Base-by-base conservation (phyloP, 2,797 vertebrate species). In the Ptychadena robeensis region DNA sequence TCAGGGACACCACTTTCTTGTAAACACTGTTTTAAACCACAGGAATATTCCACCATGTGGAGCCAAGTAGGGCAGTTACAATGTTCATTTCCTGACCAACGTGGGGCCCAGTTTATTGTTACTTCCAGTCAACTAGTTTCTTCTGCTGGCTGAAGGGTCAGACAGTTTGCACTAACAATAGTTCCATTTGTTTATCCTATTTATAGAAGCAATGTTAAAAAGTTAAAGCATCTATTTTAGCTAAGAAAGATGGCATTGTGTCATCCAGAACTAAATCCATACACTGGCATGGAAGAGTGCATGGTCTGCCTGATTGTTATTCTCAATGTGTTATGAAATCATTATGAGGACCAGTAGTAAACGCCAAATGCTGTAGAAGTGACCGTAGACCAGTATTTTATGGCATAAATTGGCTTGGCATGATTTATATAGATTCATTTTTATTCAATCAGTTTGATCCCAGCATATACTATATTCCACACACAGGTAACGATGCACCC, bases 111-210 rank as follows among this genome's bases (percentile, higher is more conserved):
- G 63, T 85, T 67, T 80, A 82, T 81, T 85, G 44, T 71, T 76
- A 57, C 30, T 84, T 80, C 82, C 82, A 84, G 82, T 74, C 83
- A 85, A 65, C 48, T 85, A 85, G 75, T 80, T 80, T 81, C 66
- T 65, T 76, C 53, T 76, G 78, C 57, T 76, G 59, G 71, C 69
- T 27, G 28, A 44, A 27, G 66, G 72, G 71, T 85, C 78, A 85
- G 48, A 76, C 61, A 14, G 83, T 85, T 85, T 85, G 75, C 57
- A 48, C 78, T 70, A 85, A 85, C 78, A 69, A 65, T 76, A 69
- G 64, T 70, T 80, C 31, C 61, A 84, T 80, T 80, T 69, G 31
- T 48, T 38, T 53, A n/a, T 48, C 32, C 71, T 84, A 80, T 84
- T 75, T 85, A 64, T 80, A 85, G 32, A 64, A 71, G 25, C 40